Conservation (phyloP, 37 sponge, comb jelly and placozoan genomes). For the Spongilla lacustris region DNA sequence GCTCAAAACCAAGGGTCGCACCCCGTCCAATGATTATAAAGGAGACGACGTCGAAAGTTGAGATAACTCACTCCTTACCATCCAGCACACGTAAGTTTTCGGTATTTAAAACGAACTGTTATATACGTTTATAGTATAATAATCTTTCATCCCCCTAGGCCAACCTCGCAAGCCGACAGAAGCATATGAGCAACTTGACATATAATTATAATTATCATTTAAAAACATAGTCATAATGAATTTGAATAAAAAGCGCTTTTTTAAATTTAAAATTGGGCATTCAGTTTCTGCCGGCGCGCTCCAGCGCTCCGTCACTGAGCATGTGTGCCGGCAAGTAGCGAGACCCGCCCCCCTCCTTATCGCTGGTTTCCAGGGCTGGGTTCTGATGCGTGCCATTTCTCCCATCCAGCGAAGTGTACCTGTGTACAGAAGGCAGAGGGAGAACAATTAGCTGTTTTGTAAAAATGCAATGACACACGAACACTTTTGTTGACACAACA, state of each 20-base stretch:
- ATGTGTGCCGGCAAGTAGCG: slow-evolving; percentile 83
- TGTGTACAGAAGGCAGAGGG: slow-evolving; percentile 1
- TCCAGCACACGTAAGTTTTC: too few relatives aligned
- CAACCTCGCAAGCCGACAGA: too few relatives aligned
- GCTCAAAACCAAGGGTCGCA: neutral
- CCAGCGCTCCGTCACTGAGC: slow-evolving; percentile 74
- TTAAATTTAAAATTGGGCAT: neutral
- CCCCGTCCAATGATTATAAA: neutral
- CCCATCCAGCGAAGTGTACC: slow-evolving; percentile 94
- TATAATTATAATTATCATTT: too few relatives aligned
- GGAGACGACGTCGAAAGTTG: neutral
- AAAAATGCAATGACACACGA: too few relatives aligned
- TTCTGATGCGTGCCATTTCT: slow-evolving; percentile 73
- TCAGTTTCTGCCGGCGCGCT: slow-evolving; percentile 82
- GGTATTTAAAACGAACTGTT: too few relatives aligned
- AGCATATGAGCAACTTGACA: too few relatives aligned
- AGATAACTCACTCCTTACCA: too few relatives aligned
- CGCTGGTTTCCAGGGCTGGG: slow-evolving; percentile 54
- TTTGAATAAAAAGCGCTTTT: neutral
- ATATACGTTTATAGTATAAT: too few relatives aligned
- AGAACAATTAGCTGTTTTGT: neutral
- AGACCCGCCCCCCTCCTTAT: neutral
- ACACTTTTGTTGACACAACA: neutral
- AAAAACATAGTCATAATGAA: too few relatives aligned
- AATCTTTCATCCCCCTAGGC: too few relatives aligned